Evolutionary conservation across 2,888 invertebrate species (phyloP).

Genomic region (Calameuta idolon): DNA sequence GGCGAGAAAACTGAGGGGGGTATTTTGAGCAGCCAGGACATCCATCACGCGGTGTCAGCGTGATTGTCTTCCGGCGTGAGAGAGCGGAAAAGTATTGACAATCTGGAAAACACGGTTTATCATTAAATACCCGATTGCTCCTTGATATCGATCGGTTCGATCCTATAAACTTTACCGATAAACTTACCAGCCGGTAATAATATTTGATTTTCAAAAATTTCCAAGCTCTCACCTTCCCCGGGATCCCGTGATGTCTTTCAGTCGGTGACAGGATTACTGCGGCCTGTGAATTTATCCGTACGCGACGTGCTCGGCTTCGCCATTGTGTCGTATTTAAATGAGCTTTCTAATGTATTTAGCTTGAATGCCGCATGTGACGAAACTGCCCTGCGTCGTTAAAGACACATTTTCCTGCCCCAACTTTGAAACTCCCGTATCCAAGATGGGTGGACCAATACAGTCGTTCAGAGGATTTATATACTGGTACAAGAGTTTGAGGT

Average conservation of each 20-base stretch:
- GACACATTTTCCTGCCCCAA: slow-evolving; percentile 50
- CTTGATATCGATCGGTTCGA: background rate
- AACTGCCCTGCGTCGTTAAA: slow-evolving; percentile 49
- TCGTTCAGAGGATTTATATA: background rate
- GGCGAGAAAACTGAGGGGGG: slow-evolving; percentile 59
- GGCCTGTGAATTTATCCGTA: slow-evolving; percentile 39
- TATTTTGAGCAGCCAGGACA: slow-evolving; percentile 59
- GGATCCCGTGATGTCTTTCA: background rate
- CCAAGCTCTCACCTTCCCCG: background rate
- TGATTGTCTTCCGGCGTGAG: slow-evolving; percentile 64
- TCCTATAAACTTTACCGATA: background rate
- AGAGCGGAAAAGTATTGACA: slow-evolving; percentile 56
- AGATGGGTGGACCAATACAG: background rate
- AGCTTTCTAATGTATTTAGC: slow-evolving; percentile 59
- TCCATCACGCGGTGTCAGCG: slow-evolving; percentile 67
- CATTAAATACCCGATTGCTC: background rate
- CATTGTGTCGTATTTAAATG: slow-evolving; percentile 61
- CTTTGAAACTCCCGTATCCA: slow-evolving; percentile 14
- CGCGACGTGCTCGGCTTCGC: slow-evolving; percentile 35
- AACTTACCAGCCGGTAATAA: background rate
- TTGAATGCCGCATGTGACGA: slow-evolving; percentile 42
- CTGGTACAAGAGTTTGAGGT: background rate
- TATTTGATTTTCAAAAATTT: background rate
- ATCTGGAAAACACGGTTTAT: slow-evolving; percentile 18
- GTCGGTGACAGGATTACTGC: slow-evolving; percentile 41